phyloP scores from a whole-genome alignment of 2,888 invertebrate species.

The Acleris sparsana region DNA sequence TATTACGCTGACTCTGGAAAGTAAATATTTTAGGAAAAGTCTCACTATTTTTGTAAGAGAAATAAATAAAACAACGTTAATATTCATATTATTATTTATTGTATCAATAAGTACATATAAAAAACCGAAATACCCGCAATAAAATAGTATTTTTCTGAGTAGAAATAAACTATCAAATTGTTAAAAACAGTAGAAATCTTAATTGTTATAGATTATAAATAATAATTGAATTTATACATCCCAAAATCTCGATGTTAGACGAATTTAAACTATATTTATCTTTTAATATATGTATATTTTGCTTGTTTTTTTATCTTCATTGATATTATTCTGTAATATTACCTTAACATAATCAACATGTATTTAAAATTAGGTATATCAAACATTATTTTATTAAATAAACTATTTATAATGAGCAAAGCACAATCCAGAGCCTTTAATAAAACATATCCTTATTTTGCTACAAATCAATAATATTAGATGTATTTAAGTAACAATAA shows the following conservation, averaged over 20 bases:
- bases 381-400: not conserved
- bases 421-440: conserved; percentile 8
- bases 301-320: not conserved
- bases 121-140: no score
- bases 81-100: not conserved
- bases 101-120: not conserved
- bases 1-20: no score
- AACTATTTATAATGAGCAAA: not conserved
- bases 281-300: not conserved
- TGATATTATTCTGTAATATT: conserved; percentile 1
- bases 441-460: conserved; percentile 18
- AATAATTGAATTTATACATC: not conserved
- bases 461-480: conserved; percentile 4
- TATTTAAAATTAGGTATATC: not conserved
- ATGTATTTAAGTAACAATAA: not conserved
- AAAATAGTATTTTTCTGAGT: conserved; percentile 1
- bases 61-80: no score
- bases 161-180: conserved; percentile 2
- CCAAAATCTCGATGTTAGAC: not conserved
- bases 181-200: not conserved
- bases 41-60: no score
- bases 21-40: no score
- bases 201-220: not conserved
- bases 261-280: not conserved
- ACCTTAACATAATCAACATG: not conserved